A percentile compares a stretch with the other conserved stretches of the same genome.
These are phyloP conservation scores for Etheostoma spectabile DNA, from an alignment of 2,113 vertebrate genomes.

Conservation along the genomic window DNA sequence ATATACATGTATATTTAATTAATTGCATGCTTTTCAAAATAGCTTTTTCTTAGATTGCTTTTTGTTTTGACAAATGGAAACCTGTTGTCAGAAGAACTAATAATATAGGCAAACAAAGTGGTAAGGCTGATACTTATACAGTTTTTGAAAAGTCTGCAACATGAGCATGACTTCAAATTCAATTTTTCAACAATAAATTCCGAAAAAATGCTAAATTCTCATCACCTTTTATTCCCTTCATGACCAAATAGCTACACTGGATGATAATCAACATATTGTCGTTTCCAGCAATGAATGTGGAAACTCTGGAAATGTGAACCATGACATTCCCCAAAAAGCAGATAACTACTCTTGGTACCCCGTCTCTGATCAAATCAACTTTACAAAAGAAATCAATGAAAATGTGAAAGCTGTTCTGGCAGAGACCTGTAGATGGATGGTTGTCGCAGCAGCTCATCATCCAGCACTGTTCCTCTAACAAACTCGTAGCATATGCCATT, in stretches of 20 bases:
- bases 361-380: neutral
- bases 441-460: slow-evolving; percentile 77
- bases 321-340: neutral
- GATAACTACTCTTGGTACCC: neutral
- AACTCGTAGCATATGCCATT: slow-evolving; percentile 88
- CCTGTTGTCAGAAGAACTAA: neutral
- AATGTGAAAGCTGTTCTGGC: neutral
- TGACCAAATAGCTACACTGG: neutral
- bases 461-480: slow-evolving; percentile 77
- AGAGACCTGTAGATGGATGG: slow-evolving; percentile 84
- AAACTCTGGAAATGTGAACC: neutral
- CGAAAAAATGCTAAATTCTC: neutral
- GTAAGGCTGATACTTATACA: neutral
- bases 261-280: neutral
- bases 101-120: neutral
- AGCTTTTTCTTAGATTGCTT: neutral
- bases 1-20: too few relatives aligned
- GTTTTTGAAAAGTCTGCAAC: neutral
- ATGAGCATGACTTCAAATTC: neutral
- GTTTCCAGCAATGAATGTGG: neutral
- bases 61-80: neutral
- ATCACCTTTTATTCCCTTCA: neutral
- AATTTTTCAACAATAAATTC: neutral
- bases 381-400: neutral
- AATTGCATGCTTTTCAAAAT: neutral